A percentile compares a stretch with the other conserved stretches of the same genome.
phyloP scores from a whole-genome alignment of 2,888 invertebrate species.

The Ornithoptera alexandrae region DNA sequence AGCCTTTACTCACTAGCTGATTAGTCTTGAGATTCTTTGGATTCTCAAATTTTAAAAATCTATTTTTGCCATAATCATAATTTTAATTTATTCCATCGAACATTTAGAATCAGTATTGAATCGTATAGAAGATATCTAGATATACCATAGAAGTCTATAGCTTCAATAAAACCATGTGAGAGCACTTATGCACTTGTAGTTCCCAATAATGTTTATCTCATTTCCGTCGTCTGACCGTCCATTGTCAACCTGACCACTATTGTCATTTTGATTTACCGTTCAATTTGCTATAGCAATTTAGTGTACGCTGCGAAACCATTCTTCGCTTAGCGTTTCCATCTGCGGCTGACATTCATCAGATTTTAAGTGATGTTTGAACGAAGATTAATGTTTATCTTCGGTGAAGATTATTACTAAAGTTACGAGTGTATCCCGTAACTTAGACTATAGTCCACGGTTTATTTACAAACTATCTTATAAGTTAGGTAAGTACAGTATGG shows the following conservation, averaged over 20 bases:
- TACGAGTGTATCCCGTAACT: too few species aligned
- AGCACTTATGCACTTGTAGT: constrained; percentile 10
- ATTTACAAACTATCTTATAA: too few species aligned
- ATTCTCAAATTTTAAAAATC: too few species aligned
- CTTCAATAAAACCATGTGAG: constrained; percentile 11
- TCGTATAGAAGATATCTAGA: neutral
- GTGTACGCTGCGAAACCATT: neutral
- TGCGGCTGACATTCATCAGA: neutral
- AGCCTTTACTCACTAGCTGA: too few species aligned
- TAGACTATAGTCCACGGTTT: too few species aligned
- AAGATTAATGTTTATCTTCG: neutral
- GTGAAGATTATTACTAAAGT: neutral
- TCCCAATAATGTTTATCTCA: constrained; percentile 26
- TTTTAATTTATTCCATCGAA: neutral
- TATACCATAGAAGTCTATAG: constrained; percentile 3
- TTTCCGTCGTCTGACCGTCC: constrained; percentile 15
- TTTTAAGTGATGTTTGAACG: neutral
- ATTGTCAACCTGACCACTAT: constrained; percentile 27
- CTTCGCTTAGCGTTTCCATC: neutral
- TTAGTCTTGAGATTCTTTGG: too few species aligned
- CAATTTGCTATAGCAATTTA: constrained; percentile 20
- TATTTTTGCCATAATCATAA: too few species aligned
- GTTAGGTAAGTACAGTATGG: too few species aligned
- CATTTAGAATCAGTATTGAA: neutral
- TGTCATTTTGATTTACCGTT: constrained; percentile 21